These are phyloP conservation scores for Mesitornis unicolor DNA, from an alignment of 2,113 vertebrate species.

Conservation along the genomic window DNA sequence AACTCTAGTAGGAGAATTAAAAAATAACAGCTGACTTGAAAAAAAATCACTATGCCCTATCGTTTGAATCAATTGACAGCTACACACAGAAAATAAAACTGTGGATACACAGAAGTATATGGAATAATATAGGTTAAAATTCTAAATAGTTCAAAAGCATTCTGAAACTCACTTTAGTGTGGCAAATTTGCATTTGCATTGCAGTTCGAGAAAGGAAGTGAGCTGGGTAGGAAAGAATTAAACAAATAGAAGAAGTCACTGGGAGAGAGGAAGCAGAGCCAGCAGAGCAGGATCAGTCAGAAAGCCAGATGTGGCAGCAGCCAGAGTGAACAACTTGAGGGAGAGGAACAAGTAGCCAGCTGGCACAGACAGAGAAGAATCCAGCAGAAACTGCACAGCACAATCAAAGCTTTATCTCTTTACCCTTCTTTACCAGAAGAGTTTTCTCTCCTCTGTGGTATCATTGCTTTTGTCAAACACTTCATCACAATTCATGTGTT, in stretches of 20 bases:
- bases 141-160: not conserved
- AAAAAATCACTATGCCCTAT: not conserved
- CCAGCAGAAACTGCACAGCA: not conserved
- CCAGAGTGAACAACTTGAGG: not conserved
- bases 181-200: not conserved
- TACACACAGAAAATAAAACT: not conserved
- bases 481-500: not conserved
- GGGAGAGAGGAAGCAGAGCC: not conserved
- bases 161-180: not conserved
- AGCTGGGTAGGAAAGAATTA: not conserved
- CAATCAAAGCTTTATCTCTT: not conserved
- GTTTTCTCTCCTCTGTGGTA: not conserved
- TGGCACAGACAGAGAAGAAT: not conserved
- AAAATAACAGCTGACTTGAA: not conserved
- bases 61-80: not conserved
- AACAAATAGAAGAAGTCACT: not conserved
- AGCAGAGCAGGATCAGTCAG: not conserved
- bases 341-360: not conserved
- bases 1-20: not conserved
- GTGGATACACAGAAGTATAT: not conserved
- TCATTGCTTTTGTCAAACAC: not conserved
- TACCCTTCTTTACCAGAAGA: no score
- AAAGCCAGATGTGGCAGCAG: not conserved
- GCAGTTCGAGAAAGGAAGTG: not conserved
- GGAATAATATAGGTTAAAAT: not conserved